Evolutionary conservation across 2,113 vertebrate species (phyloP), one percentile per base, ranked within the genome.

Genomic region (Nesogale talazaci): DNA sequence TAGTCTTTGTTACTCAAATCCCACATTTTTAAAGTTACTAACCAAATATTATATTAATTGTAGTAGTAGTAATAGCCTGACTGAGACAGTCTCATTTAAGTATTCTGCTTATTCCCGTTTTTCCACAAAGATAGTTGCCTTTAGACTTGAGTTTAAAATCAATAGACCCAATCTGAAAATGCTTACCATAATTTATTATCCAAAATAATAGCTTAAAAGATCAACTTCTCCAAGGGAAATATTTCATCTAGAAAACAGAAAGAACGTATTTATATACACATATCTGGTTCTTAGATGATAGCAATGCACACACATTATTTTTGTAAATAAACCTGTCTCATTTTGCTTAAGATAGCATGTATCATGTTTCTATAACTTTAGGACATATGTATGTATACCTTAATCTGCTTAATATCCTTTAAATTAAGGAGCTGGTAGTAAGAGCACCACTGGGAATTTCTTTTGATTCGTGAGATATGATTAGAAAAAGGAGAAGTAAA

Each of bases 141-240:
- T 92, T 74, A n/a, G 42, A 16, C 14, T 70, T 46, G 40, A 67
- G 9, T 11, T 84, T 86, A 76, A 80, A 90, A 76, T 69, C n/a
- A 83, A 46, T 27, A 87, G n/a, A 78, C 4, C 15, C 4, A 57
- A 86, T 72, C 72, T 77, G 38, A 92, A 82, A 86, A 59, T 3
- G 46, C 6, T 77, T 81, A 82, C 22, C 7, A 57, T 40, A 70
- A 19, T 75, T 80, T 72, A 9, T 75, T 80, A 12, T 10, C 56
- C 67, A 57, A 89, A 85, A 80, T 29, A 27, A 56, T n/a, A 81
- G 22, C n/a, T 70, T 87, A 63, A 72, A 94, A 77, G 34, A 81
- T 6, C 15, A 84, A 80, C 14, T 2, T 34, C 14, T 14, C 84
- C 25, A 52, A 12, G n/a, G 40, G 17, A 22, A 74, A 1, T 38